A percentile compares a stretch with the other conserved stretches of the same genome.
phyloP scores from a whole-genome alignment of 2,113 vertebrate species.

The Trematocara variabile region DNA sequence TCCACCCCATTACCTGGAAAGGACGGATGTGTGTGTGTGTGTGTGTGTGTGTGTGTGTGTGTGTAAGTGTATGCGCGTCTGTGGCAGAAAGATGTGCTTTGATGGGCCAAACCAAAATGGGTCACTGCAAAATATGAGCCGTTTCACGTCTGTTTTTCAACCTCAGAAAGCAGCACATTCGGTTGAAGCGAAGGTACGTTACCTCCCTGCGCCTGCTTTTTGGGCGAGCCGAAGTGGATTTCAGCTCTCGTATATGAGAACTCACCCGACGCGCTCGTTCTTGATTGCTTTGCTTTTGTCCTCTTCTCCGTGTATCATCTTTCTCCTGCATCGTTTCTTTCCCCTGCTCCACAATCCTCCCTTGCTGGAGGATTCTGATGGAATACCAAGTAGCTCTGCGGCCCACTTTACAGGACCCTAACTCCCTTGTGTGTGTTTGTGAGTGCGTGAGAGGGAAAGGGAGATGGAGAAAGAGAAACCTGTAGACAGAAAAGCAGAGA shows the following conservation, averaged over 20 bases:
- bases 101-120: slow-evolving; percentile 44
- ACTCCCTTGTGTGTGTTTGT: slow-evolving; percentile 30
- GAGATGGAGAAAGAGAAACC: neutral
- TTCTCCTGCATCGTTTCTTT: slow-evolving; percentile 44
- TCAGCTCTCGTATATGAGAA: neutral
- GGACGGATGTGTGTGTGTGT: neutral
- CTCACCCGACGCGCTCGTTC: neutral
- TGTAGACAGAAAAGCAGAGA: neutral
- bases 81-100: neutral
- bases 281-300: slow-evolving; percentile 32
- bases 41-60: neutral
- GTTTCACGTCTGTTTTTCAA: slow-evolving; percentile 1
- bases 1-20: slow-evolving; percentile 50
- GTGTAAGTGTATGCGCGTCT: neutral
- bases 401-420: slow-evolving; percentile 65
- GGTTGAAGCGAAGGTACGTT: neutral
- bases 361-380: slow-evolving; percentile 41
- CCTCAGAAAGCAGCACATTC: neutral
- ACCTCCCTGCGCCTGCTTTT: neutral
- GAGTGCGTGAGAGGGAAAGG: neutral
- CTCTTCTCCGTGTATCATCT: slow-evolving; percentile 9
- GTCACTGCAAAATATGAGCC: slow-evolving; percentile 16
- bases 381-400: slow-evolving; percentile 73
- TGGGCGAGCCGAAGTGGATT: neutral
- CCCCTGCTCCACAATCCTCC: slow-evolving; percentile 38